Evolutionary conservation across 2,113 vertebrate species (phyloP).

Genomic region (Atherinomorus stipes): DNA sequence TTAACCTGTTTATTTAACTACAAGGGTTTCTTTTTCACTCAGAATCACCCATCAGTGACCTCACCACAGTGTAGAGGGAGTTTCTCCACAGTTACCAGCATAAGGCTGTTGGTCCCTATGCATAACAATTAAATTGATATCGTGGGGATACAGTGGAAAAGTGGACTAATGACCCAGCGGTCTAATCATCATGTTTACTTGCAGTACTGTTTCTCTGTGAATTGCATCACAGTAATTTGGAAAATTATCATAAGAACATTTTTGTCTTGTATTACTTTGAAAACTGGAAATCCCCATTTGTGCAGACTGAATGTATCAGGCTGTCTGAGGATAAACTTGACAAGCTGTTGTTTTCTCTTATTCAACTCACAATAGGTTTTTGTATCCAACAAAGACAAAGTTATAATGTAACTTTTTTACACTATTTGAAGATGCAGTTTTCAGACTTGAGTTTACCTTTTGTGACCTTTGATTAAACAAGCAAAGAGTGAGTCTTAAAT

Average conservation of each 20-base stretch:
- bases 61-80: background rate
- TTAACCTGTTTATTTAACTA: background rate
- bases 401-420: too few species aligned
- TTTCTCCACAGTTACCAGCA: slow-evolving; percentile 14
- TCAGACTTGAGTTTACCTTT: too few species aligned
- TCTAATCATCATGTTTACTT: slow-evolving; percentile 65
- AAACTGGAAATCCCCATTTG: slow-evolving; percentile 11
- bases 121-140: slow-evolving; percentile 37
- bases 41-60: background rate
- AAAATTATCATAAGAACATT: slow-evolving; percentile 33
- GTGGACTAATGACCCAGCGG: slow-evolving; percentile 65
- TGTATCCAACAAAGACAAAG: too few species aligned
- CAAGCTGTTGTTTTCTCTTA: too few species aligned
- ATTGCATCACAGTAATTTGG: slow-evolving; percentile 13
- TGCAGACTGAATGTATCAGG: background rate
- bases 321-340: background rate
- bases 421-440: too few species aligned
- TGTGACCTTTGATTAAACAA: too few species aligned
- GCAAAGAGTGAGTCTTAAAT: too few species aligned
- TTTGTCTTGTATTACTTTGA: background rate
- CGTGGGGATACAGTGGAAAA: slow-evolving; percentile 32
- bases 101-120: slow-evolving; percentile 25
- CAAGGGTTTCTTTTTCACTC: background rate
- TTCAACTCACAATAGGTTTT: too few species aligned
- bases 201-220: slow-evolving; percentile 3